These are phyloP conservation scores for Chrysocyon brachyurus DNA, from an alignment of 2,797 vertebrate genomes.

Conservation along the genomic window DNA sequence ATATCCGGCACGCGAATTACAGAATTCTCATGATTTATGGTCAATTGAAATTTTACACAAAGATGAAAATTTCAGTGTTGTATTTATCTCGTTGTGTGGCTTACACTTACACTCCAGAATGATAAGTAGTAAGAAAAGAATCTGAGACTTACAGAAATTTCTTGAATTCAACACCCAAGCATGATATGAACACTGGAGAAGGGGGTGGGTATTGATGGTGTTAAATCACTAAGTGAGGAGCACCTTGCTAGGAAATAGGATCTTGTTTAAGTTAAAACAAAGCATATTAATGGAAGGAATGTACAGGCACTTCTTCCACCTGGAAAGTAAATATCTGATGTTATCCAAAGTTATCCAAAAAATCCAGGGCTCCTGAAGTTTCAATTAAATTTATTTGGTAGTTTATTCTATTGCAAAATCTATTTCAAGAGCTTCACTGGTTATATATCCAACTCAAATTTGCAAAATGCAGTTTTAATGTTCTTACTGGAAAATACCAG, in stretches of 20 bases:
- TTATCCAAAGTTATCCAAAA: background rate
- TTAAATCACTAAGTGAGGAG: background rate
- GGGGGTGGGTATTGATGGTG: background rate
- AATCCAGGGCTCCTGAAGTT: background rate
- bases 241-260: background rate
- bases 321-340: background rate
- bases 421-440: background rate
- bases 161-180: conserved; percentile 49
- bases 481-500: conserved; percentile 15
- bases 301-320: background rate
- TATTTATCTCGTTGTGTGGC: conserved; percentile 84
- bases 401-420: conserved; percentile 31
- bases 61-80: conserved; percentile 82
- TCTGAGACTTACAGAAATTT: conserved; percentile 87
- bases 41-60: conserved; percentile 78
- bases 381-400: background rate
- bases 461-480: background rate
- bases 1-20: conserved; percentile 88
- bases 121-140: conserved; percentile 90
- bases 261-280: background rate
- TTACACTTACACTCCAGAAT: conserved; percentile 81
- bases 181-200: background rate
- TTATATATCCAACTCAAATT: conserved; percentile 29
- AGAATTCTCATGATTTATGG: conserved; percentile 76
- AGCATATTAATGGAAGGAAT: background rate